phyloP scores from a whole-genome alignment of 2,888 invertebrate species.

The Encarsia formosa region DNA sequence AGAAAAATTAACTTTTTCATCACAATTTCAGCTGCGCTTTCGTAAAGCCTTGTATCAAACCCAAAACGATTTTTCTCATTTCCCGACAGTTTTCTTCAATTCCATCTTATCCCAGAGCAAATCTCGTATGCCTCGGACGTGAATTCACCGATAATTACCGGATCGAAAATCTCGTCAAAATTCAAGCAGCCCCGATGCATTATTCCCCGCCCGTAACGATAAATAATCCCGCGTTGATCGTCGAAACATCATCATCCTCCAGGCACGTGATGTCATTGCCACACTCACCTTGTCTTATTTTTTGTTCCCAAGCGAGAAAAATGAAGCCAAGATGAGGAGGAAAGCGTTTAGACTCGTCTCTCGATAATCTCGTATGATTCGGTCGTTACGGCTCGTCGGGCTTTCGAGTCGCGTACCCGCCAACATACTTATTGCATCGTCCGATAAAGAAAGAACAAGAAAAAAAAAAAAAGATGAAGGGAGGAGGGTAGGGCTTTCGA shows the following conservation, averaged over 20 bases:
- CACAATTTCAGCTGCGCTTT: too few relatives aligned
- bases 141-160: too few relatives aligned
- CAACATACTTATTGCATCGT: constrained; percentile 25
- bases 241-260: background rate
- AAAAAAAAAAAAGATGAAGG: background rate
- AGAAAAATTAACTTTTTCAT: too few relatives aligned
- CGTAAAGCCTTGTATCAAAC: too few relatives aligned
- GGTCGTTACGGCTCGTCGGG: constrained; percentile 32
- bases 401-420: constrained; percentile 37
- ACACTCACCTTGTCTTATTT: background rate
- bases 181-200: too few relatives aligned
- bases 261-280: constrained; percentile 14
- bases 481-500: constrained; percentile 19
- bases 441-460: constrained; percentile 19
- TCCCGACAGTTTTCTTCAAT: too few relatives aligned
- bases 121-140: too few relatives aligned
- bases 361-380: constrained; percentile 31
- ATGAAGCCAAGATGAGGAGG: background rate
- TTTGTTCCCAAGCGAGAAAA: background rate
- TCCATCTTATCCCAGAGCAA: too few relatives aligned
- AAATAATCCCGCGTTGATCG: constrained; percentile 1
- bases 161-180: too few relatives aligned
- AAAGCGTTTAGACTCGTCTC: constrained; percentile 3
- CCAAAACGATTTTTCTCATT: too few relatives aligned
- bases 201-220: too few relatives aligned